Base-by-base conservation (phyloP, 2,888 invertebrate species). In the Drosophila mayaguana region DNA sequence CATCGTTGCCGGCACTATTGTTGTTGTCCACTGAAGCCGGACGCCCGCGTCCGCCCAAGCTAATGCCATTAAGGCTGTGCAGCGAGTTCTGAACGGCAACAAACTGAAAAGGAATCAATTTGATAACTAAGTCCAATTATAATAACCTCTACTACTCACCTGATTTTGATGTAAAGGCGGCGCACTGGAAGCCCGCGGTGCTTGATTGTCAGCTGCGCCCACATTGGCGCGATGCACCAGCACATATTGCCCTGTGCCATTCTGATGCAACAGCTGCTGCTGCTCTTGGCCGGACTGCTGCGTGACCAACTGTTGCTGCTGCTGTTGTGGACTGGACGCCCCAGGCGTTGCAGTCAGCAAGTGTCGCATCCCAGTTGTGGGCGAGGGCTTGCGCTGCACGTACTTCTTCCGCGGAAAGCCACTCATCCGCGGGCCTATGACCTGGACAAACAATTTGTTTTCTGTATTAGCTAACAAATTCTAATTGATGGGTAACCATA, bases 181-280 rank as follows among this genome's bases (percentile, higher is more conserved):
- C 2, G 97, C 97, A 91, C 97, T 97, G 1, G 97, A 97, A 1
- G 97, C 97, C 60, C 97, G 94, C 1, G 97, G 97, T 9, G 96
- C 95, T 61, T 95, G 95, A 86, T 94, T 95, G 53, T 95, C 95
- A 62, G 94, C 94, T 12, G 94, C 92, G 54, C 93, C 93, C 42
- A 93, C 93, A 70, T 94, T 94, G 16, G 96, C 95, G 68, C 96
- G 94, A 91, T 97, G 97, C 38, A 97, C 96, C 28, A 97, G 94
- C 71, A 97, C 96, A 92, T 97, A 97, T 90, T 97, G 97, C 1
- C 96, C 96, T 67, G 96, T 91, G 54, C 92, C 92, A 64, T 92
- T 92, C 71, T 92, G 92, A 80, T 92, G 92, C 46, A 92, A 72
- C 50, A 91, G 92, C 63, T 88, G 54, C 54, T 54, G 78, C 48